A percentile compares a stretch with the other conserved stretches of the same genome.
These are phyloP conservation scores for Hyalella azteca DNA, from an alignment of 2,888 invertebrate species.

Conservation along the genomic window DNA sequence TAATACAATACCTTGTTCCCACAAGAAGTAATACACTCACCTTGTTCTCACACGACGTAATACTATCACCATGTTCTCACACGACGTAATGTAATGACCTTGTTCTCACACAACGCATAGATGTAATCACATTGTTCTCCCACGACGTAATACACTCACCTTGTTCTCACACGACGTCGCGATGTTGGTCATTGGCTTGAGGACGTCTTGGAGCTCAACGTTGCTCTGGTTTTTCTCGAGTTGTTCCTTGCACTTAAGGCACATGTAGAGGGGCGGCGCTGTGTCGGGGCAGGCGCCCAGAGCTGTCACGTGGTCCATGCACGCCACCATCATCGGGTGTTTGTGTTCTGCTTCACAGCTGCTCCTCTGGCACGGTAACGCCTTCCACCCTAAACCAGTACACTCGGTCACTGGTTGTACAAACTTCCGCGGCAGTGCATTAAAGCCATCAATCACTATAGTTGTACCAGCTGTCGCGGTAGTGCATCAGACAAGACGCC, in stretches of 20 bases:
- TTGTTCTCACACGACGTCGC: constrained; percentile 96
- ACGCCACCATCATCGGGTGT: constrained; percentile 87
- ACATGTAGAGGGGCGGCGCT: constrained; percentile 93
- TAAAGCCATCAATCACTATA: too few species aligned
- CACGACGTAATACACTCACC: constrained; percentile 64
- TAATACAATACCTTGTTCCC: too few species aligned
- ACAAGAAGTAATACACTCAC: too few species aligned
- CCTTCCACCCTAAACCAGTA: constrained; percentile 65
- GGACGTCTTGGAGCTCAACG: constrained; percentile 69
- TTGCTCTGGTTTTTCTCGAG: constrained; percentile 63
- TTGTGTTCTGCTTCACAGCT: constrained; percentile 84
- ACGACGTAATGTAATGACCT: too few species aligned
- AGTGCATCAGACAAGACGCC: too few species aligned
- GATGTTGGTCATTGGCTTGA: constrained; percentile 92
- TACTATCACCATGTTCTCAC: too few species aligned
- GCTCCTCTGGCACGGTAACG: constrained; percentile 81
- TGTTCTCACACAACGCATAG: neutral
- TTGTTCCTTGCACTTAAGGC: constrained; percentile 85
- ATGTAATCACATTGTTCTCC: neutral
- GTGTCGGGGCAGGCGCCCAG: constrained; percentile 73
- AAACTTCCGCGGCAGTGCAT: too few species aligned
- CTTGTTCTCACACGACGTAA: too few species aligned
- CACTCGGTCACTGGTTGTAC: too few species aligned
- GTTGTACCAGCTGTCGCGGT: too few species aligned
- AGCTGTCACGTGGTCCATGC: constrained; percentile 87